Percentiles rank a stretch among this genome's conserved stretches.
Evolutionary conservation across 1,140 invertebrate genomes (phyloP).

Genomic region (Macrostomum lignano): DNA sequence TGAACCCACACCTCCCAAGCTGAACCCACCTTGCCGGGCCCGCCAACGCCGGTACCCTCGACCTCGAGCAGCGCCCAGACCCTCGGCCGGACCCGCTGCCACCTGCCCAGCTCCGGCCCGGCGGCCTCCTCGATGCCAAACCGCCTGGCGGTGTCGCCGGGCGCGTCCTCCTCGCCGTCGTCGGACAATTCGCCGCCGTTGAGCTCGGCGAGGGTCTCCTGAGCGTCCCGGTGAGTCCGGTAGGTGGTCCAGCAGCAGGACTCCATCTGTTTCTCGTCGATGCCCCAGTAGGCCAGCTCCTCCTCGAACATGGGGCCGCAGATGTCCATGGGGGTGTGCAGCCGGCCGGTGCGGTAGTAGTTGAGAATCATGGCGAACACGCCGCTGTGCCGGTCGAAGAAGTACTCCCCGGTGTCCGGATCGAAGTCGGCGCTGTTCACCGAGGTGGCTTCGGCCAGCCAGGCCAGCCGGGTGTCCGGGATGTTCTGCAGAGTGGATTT

Average conservation of each 20-base stretch:
- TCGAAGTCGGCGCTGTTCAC: constrained; percentile 18
- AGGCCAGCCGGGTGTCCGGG: constrained; percentile 20
- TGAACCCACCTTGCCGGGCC: no score
- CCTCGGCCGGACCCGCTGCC: constrained; percentile 13
- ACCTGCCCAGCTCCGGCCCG: constrained; percentile 9
- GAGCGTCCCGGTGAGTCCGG: constrained; percentile 15
- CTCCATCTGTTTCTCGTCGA: constrained; percentile 26
- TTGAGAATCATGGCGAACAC: constrained; percentile 26
- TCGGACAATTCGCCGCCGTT: constrained; percentile 11
- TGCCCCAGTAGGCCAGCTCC: constrained; percentile 9
- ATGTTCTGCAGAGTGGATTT: constrained; percentile 31
- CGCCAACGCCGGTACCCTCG: no score
- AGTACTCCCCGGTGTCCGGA: constrained; percentile 17
- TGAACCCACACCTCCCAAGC: no score
- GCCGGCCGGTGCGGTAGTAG: constrained; percentile 22
- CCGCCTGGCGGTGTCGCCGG: constrained; percentile 8
- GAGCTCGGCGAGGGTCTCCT: constrained; percentile 19
- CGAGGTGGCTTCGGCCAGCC: constrained; percentile 17
- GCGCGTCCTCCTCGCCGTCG: constrained; percentile 8
- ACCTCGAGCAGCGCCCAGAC: constrained; percentile 21
- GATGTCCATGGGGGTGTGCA: constrained; percentile 10
- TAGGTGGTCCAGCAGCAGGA: constrained; percentile 25
- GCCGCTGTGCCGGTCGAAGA: constrained; percentile 24
- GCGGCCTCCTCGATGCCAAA: constrained; percentile 19
- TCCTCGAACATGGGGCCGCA: constrained; percentile 9